A percentile compares a stretch with the other conserved stretches of the same genome.
Evolutionary conservation across 2,797 vertebrate genomes (phyloP).

Genomic region (Channa striata): DNA sequence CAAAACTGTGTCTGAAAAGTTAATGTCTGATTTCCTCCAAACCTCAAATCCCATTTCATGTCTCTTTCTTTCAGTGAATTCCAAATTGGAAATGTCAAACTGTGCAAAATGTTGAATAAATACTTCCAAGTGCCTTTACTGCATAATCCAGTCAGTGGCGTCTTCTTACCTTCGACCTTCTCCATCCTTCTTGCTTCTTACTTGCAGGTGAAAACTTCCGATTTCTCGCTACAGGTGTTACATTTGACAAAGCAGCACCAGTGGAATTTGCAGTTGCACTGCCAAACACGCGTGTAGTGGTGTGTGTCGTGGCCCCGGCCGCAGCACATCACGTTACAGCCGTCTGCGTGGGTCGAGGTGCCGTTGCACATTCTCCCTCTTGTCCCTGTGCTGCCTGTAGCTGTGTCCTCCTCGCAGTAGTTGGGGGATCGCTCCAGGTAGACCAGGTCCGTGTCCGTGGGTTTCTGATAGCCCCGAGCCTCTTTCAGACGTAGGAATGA

Average conservation of each 20-base stretch:
- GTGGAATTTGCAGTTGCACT: conserved; percentile 99
- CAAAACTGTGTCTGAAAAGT: conserved; percentile 38
- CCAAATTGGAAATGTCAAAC: conserved; percentile 74
- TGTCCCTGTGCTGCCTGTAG: conserved; percentile 94
- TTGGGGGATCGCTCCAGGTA: conserved; percentile 98
- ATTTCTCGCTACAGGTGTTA: conserved; percentile 97
- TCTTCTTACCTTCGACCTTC: conserved; percentile 26
- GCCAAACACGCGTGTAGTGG: conserved; percentile 97
- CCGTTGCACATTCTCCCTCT: conserved; percentile 96
- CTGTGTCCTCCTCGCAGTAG: conserved; percentile 97
- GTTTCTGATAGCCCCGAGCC: conserved; percentile 95
- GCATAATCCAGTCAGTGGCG: conserved; percentile 48
- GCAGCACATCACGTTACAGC: conserved; percentile 97
- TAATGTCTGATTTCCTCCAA: conserved; percentile 47
- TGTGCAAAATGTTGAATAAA: conserved; percentile 91
- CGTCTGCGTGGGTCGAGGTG: conserved; percentile 89
- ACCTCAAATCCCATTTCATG: conserved; percentile 16
- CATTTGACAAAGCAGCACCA: conserved; percentile 99
- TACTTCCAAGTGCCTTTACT: conserved; percentile 64
- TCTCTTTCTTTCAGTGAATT: conserved; percentile 43
- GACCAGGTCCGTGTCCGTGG: conserved; percentile 95
- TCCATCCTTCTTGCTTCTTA: conserved; percentile 72
- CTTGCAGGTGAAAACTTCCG: conserved; percentile 98
- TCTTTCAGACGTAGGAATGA: conserved; percentile 97
- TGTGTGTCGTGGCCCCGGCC: conserved; percentile 96